Conservation (phyloP, 2,888 invertebrate genomes). For the Amphipoea lucens region DNA sequence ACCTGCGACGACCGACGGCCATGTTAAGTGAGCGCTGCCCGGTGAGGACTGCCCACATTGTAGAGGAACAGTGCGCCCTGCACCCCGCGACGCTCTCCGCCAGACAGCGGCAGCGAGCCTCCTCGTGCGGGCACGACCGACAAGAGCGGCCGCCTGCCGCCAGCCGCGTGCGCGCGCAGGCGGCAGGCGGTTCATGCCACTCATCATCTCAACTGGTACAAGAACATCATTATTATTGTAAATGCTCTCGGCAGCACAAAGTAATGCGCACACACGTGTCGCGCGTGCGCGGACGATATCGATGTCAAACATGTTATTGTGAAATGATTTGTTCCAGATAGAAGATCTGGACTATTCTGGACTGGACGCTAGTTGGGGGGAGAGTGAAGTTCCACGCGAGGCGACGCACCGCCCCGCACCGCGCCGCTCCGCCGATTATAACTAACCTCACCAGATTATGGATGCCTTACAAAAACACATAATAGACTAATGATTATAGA, state of each 20-base stretch:
- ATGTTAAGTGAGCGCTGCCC: not conserved
- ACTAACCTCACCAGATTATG: slow-evolving; percentile 43
- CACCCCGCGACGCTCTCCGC: not conserved
- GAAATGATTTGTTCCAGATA: not conserved
- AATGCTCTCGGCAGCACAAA: not conserved
- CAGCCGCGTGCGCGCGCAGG: not conserved
- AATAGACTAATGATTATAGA: slow-evolving; percentile 56
- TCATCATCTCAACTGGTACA: not conserved
- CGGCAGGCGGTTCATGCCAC: not conserved
- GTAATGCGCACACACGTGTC: not conserved
- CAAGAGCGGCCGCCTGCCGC: not conserved
- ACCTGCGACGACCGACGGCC: not conserved
- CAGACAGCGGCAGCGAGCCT: not conserved
- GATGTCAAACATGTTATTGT: not conserved
- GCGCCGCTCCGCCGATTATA: slow-evolving; percentile 1
- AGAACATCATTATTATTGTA: not conserved
- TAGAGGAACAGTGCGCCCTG: not conserved
- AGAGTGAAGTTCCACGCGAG: not conserved
- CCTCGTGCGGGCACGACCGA: not conserved
- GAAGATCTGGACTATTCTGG: not conserved
- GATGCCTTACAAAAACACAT: slow-evolving; percentile 52
- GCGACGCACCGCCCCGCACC: not conserved
- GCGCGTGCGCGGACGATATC: not conserved
- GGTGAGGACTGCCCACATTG: not conserved
- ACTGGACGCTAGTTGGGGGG: too few species aligned